Base-by-base conservation (phyloP, 2,888 invertebrate genomes). In the Drosophila kokeensis region DNA sequence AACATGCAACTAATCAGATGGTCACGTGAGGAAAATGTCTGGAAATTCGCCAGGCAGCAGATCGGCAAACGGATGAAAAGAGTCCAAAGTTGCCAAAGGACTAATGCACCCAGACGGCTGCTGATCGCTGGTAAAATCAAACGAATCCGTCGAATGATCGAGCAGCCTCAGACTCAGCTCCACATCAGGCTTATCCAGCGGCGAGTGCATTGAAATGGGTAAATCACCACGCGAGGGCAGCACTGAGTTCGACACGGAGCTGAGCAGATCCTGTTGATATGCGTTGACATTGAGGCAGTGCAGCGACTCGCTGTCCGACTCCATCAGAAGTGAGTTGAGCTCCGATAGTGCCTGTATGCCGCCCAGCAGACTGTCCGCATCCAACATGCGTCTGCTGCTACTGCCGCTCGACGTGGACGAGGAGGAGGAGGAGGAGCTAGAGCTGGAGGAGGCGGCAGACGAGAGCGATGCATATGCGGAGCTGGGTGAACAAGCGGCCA, bases 291-390 rank as follows among this genome's bases (percentile, higher is more conserved):
- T 92, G 24, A 92, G 76, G 57, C 93, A 92, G 58, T 91, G 94
- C 55, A 95, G 86, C 40, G 95, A 94, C 75, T 95, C 95, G 8
- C 94, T 95, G 83, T 95, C 95, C 29, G 89, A 95, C 80, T 95
- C 95, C 68, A 95, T 90, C 40, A 92, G 83, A 73, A 92, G 73
- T 42, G 78, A 89, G 32, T 90, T 92, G 36, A 92, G 79, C 52
- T 92, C 92, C n/a, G 89, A 88, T 58, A 92, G 80, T 1, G 71
- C 82, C 18, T 82, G 84, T 60, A 87, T 34, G 29, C 81, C 76
- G n/a, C 82, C 76, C 29, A 82, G 61, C 45, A 84, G 36, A n/a
- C 73, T 78, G 6, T 87, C 89, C 52, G 84, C 53, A 32, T 88
- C 89, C 73, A 91, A 59, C 59, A 81, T 59, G n/a, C 70, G 81